Base-by-base conservation (phyloP, 2,888 invertebrate species). In the Dinocampus coccinellae region DNA sequence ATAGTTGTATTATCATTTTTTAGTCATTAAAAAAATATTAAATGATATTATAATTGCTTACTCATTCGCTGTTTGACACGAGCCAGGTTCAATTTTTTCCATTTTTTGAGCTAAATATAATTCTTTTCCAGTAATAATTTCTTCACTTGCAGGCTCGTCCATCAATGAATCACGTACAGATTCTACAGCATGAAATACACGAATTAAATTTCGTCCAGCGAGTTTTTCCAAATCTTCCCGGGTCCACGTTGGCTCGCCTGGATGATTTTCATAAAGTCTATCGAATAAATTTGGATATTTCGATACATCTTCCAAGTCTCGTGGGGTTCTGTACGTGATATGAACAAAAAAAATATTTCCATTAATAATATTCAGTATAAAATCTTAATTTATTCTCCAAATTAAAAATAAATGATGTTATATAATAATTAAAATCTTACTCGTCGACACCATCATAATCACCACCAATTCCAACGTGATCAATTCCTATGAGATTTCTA, bases 391-490 rank as follows among this genome's bases (percentile, higher is more conserved):
- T 29, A 26, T 16, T 22, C 29, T n/a, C 24, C 29, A 3, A 16
- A 42, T 10, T 26, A 58, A 20, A 64, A 36, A n/a, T 52, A 11
- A 16, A 6, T 13, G 29, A 33, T 9, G 36, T 72, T 62, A 34
- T 9, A 62, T 4, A 34, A 33, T 52, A 33, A 16, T 52, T 22
- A 66, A 68, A 74, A 79, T 57, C 81, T 82, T 81, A 88, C 88
- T 69, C 39, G 1, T 52, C 73, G 58, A 90, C 87, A 47, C 90
- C 90, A 76, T 90, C 90, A 76, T 86, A 90, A 79, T 90, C 90
- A 6, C 87, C 88, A 13, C 90, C 90, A 70, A 90, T 88, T 29
- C 90, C 90, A 47, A 90, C 88, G 73, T 90, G 85, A 76, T 90
- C 88, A 10, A 88, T 79, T 22, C 90, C 90, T 73, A 88, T 88